Base-by-base conservation (phyloP, 2,888 invertebrate species). In the Charanyca ferruginea region DNA sequence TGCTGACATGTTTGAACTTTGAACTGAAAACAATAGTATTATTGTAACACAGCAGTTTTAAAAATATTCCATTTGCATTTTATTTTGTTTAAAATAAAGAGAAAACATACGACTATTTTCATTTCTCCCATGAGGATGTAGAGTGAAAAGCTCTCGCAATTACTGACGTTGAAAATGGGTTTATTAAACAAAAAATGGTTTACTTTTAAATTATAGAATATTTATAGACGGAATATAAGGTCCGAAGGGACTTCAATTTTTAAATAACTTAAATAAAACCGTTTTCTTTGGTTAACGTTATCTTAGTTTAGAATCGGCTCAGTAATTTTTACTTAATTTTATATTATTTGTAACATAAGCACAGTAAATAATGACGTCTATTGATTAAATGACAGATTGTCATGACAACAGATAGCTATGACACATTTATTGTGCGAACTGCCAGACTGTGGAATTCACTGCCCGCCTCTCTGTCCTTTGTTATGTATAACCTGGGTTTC, bases 181-280 rank as follows among this genome's bases (percentile, higher is more conserved):
- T 16, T 38, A 18, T 32, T 48, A 45, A 54, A 47, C 18, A 51
- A 13, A 47, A 52, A 58, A 3, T 13, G 20, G 41, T 25, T 47
- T 44, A 32, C 23, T 53, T 63, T 63, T 25, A 35, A 70, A 45
- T 55, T 25, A 61, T 48, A 44, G 51, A 52, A 54, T 42, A 54
- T 48, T 42, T 23, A 41, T 45, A 48, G 22, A 20, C 16, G 1
- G 8, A 32, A 47, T 42, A 35, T 42, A 18, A 18, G 22, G 32
- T 11, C 57, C 16, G 42, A 35, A 5, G 66, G 55, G n/a, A 16
- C 9, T 32, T 2, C 18, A 6, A 49, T 35, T 35, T 35, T 41
- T 23, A 66, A 32, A 38, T n/a, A 7, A 13, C 2, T 20, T 49
- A 42, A 32, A 13, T 28, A 25, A 47, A 16, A 28, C 9, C 38